Evolutionary conservation across 1,140 invertebrate species (phyloP), one percentile per base, ranked within the genome.

Genomic region (Danaus melanippus): DNA sequence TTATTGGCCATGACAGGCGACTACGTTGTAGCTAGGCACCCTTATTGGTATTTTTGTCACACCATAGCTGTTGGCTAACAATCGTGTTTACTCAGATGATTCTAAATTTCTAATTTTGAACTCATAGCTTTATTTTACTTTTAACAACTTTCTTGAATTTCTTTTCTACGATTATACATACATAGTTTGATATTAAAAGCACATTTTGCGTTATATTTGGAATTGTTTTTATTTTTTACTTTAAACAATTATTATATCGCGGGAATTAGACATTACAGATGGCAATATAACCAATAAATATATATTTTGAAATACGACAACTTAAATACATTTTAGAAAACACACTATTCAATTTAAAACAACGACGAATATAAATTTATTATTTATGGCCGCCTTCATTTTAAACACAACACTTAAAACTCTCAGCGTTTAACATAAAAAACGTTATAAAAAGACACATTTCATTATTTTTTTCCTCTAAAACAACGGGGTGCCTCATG

Each of bases 401-500:
- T 73, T 72, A 71, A 78, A 74, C 60, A 74, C 67, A 68, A 79
- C 77, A 77, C 72, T 83, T 73, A 75, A 78, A 76, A 78, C 68
- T 71, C 72, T 71, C 62, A 66, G 67, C 70, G 74, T 79, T 81
- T 78, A 70, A 76, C 73, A 83, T 80, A 83, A 80, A 83, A 66
- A 83, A 71, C 56, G 56, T 64, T 71, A 78, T 71, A 76, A 75
- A 79, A 66, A 76, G 67, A 69, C 76, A 77, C 83, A 83, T 82
- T 83, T 84, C 81, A 84, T 84, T 83, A 81, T 81, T 83, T 84
- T 82, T 84, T 79, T 53, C 74, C 70, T 72, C 68, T 81, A 75
- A 84, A 84, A 86, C 83, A 86, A 83, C 83, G 70, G 83, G 83
- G 83, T 73, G 78, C 68, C 80, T 67, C 64, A 62, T 71, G 75